Percentiles rank a stretch among this genome's conserved stretches.
Evolutionary conservation across 2,888 invertebrate genomes (phyloP).

Genomic region (Drosophila buzzatii): DNA sequence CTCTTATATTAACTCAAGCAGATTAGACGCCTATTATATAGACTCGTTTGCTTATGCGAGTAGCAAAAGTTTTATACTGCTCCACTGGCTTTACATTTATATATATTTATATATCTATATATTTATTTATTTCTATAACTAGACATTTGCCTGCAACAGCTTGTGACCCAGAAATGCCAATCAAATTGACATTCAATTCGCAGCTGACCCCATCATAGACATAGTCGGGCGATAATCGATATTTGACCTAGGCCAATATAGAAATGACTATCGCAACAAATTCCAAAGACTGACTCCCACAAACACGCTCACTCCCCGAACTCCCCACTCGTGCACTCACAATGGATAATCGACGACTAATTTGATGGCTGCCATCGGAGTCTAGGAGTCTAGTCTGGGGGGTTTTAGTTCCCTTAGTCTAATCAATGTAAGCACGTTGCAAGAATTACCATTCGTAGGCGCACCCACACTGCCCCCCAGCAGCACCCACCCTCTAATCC

Average conservation of each 20-base stretch:
- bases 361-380: constrained; percentile 61
- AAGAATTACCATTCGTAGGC: constrained; percentile 45
- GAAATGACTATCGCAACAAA: constrained; percentile 53
- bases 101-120: constrained; percentile 2
- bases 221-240: constrained; percentile 68
- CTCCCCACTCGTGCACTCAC: background rate
- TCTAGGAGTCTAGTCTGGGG: background rate
- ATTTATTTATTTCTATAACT: constrained; percentile 13
- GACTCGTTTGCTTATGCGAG: background rate
- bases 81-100: background rate
- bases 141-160: constrained; percentile 28
- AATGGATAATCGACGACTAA: constrained; percentile 74
- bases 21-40: background rate
- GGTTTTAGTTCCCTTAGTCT: constrained; percentile 13
- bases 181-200: constrained; percentile 78
- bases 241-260: constrained; percentile 80
- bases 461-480: background rate
- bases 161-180: constrained; percentile 62
- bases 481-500: background rate
- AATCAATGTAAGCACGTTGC: constrained; percentile 76
- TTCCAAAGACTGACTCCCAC: constrained; percentile 15
- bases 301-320: background rate
- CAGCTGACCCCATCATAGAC: constrained; percentile 69
- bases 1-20: background rate
- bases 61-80: constrained; percentile 3